These are phyloP conservation scores for Eretmochelys imbricata DNA, from an alignment of 2,113 vertebrate species.

Conservation along the genomic window DNA sequence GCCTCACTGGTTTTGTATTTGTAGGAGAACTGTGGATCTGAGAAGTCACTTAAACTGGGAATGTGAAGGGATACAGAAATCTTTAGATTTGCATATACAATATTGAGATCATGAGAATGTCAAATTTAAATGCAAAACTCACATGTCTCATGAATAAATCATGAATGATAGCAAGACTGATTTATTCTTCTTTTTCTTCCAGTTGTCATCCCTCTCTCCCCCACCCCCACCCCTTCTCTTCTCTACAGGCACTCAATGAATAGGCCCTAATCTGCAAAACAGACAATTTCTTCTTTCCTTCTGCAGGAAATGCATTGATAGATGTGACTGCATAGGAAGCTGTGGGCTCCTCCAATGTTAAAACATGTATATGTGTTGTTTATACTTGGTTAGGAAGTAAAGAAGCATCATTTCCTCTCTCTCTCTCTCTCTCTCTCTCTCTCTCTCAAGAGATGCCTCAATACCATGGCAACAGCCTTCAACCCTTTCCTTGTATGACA, in stretches of 20 bases:
- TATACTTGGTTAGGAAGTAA: conserved; percentile 73
- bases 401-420: conserved; percentile 65
- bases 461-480: conserved; percentile 78
- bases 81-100: conserved; percentile 81
- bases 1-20: conserved; percentile 42
- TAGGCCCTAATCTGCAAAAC: conserved; percentile 67
- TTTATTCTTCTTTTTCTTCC: conserved; percentile 42
- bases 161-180: conserved; percentile 74
- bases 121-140: conserved; percentile 81
- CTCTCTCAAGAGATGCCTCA: conserved; percentile 73
- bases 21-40: conserved; percentile 38
- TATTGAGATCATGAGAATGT: conserved; percentile 81
- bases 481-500: conserved; percentile 73
- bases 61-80: conserved; percentile 70
- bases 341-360: conserved; percentile 68
- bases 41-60: conserved; percentile 63
- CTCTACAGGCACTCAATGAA: not conserved
- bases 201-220: not conserved
- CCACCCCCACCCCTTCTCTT: not conserved
- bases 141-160: conserved; percentile 79
- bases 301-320: conserved; percentile 57
- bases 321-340: conserved; percentile 64
- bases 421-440: not conserved
- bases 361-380: conserved; percentile 72
- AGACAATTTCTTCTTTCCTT: conserved; percentile 65